Conservation (phyloP, 2,113 vertebrate genomes). For the Mormyrus lacerda region DNA sequence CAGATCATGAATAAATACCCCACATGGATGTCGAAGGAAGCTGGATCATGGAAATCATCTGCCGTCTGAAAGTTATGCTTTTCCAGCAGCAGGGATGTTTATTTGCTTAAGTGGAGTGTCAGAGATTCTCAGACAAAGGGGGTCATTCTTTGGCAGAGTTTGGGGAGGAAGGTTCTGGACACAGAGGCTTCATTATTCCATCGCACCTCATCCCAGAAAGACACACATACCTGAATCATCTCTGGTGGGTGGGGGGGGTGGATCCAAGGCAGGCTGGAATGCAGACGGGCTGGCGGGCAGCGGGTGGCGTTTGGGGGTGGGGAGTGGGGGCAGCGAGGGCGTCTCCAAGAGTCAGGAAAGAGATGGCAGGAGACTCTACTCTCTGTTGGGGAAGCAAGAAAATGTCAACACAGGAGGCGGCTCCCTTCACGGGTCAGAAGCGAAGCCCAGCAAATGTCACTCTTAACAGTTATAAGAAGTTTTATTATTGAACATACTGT, state of each 20-base stretch:
- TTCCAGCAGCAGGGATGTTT: slow-evolving; percentile 28
- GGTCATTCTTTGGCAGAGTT: slow-evolving; percentile 30
- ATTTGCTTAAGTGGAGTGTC: slow-evolving; percentile 59
- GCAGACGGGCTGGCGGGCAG: not conserved
- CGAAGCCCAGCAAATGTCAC: not conserved
- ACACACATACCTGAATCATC: not conserved
- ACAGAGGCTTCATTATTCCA: slow-evolving; percentile 45
- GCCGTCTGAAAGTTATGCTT: not conserved
- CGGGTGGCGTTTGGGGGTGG: too few relatives aligned
- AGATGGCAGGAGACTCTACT: not conserved
- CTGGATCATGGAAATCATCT: not conserved
- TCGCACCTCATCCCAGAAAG: not conserved
- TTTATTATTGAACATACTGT: slow-evolving; percentile 1
- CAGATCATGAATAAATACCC: slow-evolving; percentile 6
- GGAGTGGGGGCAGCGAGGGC: not conserved
- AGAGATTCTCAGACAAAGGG: slow-evolving; percentile 52
- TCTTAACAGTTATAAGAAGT: not conserved
- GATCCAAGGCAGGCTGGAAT: not conserved
- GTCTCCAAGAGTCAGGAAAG: not conserved
- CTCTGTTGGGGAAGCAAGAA: not conserved
- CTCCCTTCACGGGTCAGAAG: not conserved
- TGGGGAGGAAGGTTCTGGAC: slow-evolving; percentile 33
- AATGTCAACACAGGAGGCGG: not conserved
- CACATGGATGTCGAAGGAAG: not conserved
- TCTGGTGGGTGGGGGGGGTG: not conserved